Base-by-base conservation (phyloP, 2,888 invertebrate genomes). In the Polydrusus cervinus region DNA sequence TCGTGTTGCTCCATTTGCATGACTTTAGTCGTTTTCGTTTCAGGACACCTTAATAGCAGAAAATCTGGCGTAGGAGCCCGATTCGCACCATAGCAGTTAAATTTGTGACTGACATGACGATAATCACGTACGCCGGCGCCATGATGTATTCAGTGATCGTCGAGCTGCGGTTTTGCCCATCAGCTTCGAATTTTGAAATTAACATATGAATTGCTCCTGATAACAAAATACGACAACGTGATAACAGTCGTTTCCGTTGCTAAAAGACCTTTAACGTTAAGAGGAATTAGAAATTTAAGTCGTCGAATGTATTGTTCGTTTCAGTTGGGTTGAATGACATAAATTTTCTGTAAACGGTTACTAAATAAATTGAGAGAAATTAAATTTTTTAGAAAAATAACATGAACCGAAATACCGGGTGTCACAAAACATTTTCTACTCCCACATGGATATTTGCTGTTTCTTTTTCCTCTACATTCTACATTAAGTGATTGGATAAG, bases 141-240 rank as follows among this genome's bases (percentile, higher is more conserved):
- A 57, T 57, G 57, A 57, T 57, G 57, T 57, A 57, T 57, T 57
- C 57, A 57, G 57, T 57, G 57, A 38, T 57, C 57, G 34, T 57
- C 57, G 20, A 16, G 57, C 14, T 57, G 57, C 57, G 57, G 57
- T 57, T 57, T 57, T 57, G 34, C 57, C 57, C 34, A 57, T 57
- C 57, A 57, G 57, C 57, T 57, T 57, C 57, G 38, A 57, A 57
- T 57, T 57, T 38, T 57, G 57, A 57, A 57, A 57, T 57, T 57
- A 57, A 14, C 57, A 57, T 57, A 57, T 57, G 57, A 57, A 57
- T 57, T 57, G 57, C 16, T 38, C 16, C 16, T 57, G 57, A 57
- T 57, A 57, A 57, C 38, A 38, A 57, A 57, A 57, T 38, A 57
- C 38, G 57, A 57, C 38, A 57, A 57, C 57, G 57, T 57, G 38